Conservation (phyloP, 2,113 vertebrate genomes). For the Chloebia gouldiae region DNA sequence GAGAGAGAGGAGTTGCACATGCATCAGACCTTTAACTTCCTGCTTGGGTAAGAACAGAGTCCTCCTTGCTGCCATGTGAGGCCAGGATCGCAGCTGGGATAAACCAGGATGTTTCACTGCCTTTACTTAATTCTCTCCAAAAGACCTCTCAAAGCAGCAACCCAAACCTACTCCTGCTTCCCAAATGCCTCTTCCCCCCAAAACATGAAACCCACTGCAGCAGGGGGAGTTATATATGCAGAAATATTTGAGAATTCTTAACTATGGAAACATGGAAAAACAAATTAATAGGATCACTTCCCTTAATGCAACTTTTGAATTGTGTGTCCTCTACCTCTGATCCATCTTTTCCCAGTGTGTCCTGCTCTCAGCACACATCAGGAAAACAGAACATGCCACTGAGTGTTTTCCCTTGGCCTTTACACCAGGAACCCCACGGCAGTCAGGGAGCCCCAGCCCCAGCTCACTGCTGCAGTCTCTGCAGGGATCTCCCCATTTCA, state of each 20-base stretch:
- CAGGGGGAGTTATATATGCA: background rate
- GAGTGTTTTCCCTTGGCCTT: background rate
- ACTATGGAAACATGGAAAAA: background rate
- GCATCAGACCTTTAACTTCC: background rate
- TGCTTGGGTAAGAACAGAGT: accelerated
- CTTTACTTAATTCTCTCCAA: background rate
- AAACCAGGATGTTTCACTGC: background rate
- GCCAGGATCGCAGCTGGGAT: background rate
- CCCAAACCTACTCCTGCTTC: background rate
- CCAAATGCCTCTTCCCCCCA: background rate
- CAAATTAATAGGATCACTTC: background rate
- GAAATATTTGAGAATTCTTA: background rate
- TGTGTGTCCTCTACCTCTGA: accelerated
- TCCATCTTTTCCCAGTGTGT: background rate
- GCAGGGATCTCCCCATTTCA: background rate
- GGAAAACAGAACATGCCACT: background rate
- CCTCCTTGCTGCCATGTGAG: background rate
- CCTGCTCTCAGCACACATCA: background rate
- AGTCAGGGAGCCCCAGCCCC: background rate
- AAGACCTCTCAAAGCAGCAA: background rate
- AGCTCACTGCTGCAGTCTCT: background rate
- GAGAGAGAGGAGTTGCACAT: accelerated
- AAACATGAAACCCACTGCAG: accelerated
- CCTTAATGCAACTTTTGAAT: background rate
- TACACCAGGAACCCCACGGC: background rate